Evolutionary conservation across 2,888 invertebrate species (phyloP).

Genomic region (Himalopsyche kuldschensis): DNA sequence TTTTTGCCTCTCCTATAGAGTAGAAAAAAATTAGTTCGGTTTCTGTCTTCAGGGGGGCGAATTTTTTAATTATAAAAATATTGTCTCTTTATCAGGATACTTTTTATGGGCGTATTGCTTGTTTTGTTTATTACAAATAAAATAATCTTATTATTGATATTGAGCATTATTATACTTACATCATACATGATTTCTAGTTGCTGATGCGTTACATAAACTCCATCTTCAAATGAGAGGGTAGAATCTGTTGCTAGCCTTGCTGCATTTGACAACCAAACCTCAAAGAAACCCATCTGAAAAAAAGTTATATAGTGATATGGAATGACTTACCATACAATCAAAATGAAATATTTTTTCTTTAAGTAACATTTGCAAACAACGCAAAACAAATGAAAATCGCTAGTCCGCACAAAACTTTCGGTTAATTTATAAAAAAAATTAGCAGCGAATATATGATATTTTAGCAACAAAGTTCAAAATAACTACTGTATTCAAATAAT

Average conservation of each 20-base stretch:
- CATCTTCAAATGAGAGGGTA: slow-evolving; percentile 87
- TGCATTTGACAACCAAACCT: slow-evolving; percentile 90
- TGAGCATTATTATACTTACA: slow-evolving; percentile 64
- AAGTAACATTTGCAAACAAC: neutral
- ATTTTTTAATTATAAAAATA: too few species aligned
- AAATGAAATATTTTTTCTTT: neutral
- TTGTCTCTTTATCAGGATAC: too few species aligned
- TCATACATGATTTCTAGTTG: slow-evolving; percentile 88
- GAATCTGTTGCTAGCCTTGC: slow-evolving; percentile 76
- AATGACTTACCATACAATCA: neutral
- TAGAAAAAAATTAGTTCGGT: too few species aligned
- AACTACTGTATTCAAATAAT: too few species aligned
- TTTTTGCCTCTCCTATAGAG: too few species aligned
- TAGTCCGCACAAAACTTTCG: neutral
- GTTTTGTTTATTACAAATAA: too few species aligned
- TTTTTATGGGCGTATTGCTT: too few species aligned
- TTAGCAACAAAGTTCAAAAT: neutral
- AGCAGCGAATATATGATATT: neutral
- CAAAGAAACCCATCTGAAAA: slow-evolving; percentile 81
- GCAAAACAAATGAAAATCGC: neutral
- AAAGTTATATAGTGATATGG: slow-evolving; percentile 37
- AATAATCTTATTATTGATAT: too few species aligned
- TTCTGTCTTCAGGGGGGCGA: too few species aligned
- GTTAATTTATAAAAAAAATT: too few species aligned
- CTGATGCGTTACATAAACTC: slow-evolving; percentile 77